Base-by-base conservation (phyloP, 2,113 vertebrate species). In the Oophaga pumilio region DNA sequence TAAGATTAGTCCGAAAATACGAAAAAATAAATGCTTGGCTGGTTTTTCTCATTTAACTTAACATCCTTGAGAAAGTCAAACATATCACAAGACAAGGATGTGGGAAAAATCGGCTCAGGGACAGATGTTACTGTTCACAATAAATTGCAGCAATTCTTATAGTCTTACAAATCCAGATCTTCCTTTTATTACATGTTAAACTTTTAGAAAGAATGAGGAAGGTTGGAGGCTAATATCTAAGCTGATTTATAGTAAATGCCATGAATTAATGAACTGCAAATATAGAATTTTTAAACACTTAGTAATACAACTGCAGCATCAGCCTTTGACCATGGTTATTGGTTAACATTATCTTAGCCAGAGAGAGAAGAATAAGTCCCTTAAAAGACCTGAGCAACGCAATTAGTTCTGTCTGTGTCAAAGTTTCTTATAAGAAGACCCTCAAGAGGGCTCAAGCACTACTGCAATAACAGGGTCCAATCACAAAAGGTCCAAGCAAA, bases 21-120 rank as follows among this genome's bases (percentile, higher is more conserved):
- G n/a, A 76, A 82, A 80, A 82, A 87, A 82, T 82, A 85, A 87
- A 87, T 82, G 86, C 79, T 87, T 82, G 86, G 71, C 24, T 82
- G 86, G n/a, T n/a, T 87, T 82, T 87, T 76, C 79, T 87, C 86
- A 87, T 87, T 87, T 83, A 83, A 87, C 69, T 64, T 87, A 82
- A 87, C 86, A 82, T 83, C 86, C 69, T 64, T 76, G 68, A 80
- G 81, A 87, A 86, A 86, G 85, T 53, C 85, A 86, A 76, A 79
- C 57, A 60, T 76, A 59, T 76, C 86, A 74, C 68, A 87, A 87
- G 78, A 82, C 68, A 74, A 74, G 56, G 22, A 77, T n/a, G 43
- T 20, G 59, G 60, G 73, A 53, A 53, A 77, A 24, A 78, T 49
- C 69, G 17, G 73, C 74, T 52, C 62, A 24, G 49, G 62, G 43